Evolutionary conservation across 2,113 vertebrate species (phyloP).

Genomic region (Brachypodius melanocephalos): DNA sequence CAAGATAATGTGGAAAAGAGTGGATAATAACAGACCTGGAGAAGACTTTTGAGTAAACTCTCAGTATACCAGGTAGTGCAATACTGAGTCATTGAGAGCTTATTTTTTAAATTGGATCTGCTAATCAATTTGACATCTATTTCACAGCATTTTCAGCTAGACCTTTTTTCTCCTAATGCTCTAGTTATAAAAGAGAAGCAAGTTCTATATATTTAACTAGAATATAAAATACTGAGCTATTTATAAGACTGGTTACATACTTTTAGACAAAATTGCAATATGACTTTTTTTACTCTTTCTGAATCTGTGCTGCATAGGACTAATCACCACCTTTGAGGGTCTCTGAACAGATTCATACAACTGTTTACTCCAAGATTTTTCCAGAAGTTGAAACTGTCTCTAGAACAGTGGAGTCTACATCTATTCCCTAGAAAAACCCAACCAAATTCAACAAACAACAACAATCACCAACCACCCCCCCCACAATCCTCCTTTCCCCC

Average conservation of each 20-base stretch:
- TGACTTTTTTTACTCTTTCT: background rate
- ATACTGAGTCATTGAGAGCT: background rate
- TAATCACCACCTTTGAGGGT: background rate
- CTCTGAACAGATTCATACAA: background rate
- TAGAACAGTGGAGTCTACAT: background rate
- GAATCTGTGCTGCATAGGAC: background rate
- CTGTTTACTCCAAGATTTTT: background rate
- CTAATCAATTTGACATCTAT: background rate
- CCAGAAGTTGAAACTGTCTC: background rate
- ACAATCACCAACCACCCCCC: fast-evolving
- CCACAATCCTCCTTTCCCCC: background rate
- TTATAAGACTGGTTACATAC: background rate
- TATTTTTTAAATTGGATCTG: background rate
- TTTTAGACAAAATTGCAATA: background rate
- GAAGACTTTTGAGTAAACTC: background rate
- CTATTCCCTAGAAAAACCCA: background rate
- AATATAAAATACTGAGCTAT: background rate
- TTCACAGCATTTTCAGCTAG: background rate
- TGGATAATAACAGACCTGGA: background rate
- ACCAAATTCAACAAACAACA: background rate
- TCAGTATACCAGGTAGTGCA: background rate
- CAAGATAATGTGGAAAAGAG: constrained; percentile 20
- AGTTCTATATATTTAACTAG: background rate
- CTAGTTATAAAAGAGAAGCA: background rate
- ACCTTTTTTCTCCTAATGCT: background rate